Evolutionary conservation across 2,113 vertebrate species (phyloP).

Genomic region (Steatornis caripensis): DNA sequence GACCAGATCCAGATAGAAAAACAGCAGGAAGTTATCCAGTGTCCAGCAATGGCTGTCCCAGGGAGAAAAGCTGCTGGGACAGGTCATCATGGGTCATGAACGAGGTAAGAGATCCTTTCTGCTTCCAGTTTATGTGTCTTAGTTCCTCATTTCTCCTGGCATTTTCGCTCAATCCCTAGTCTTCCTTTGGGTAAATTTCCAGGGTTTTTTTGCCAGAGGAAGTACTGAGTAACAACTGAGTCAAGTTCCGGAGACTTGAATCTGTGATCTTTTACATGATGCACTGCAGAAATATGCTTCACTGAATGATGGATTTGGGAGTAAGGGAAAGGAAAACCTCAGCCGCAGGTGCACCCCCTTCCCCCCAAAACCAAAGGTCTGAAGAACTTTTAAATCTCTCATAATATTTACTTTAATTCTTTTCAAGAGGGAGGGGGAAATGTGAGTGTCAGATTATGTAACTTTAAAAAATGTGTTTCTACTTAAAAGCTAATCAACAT

Average conservation of each 20-base stretch:
- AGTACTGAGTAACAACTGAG: slow-evolving; percentile 42
- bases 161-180: not conserved
- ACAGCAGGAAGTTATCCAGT: not conserved
- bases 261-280: not conserved
- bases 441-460: slow-evolving; percentile 51
- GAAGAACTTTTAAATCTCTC: slow-evolving; percentile 17
- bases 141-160: not conserved
- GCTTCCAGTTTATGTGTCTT: not conserved
- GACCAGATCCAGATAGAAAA: not conserved
- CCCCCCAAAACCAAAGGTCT: not conserved
- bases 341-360: slow-evolving; percentile 16
- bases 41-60: not conserved
- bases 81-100: not conserved
- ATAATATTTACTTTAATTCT: slow-evolving; percentile 50
- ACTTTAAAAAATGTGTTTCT: slow-evolving; percentile 65
- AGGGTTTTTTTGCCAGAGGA: not conserved
- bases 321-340: slow-evolving; percentile 10
- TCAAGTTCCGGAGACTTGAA: not conserved
- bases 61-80: not conserved
- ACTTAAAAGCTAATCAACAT: slow-evolving; percentile 63
- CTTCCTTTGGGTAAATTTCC: not conserved
- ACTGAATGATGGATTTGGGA: not conserved
- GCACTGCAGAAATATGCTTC: not conserved
- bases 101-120: not conserved
- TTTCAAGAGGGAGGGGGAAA: slow-evolving; percentile 13